Percentiles rank a stretch among this genome's conserved stretches.
Evolutionary conservation across 2,888 invertebrate species (phyloP).

Genomic region (Patella depressa): DNA sequence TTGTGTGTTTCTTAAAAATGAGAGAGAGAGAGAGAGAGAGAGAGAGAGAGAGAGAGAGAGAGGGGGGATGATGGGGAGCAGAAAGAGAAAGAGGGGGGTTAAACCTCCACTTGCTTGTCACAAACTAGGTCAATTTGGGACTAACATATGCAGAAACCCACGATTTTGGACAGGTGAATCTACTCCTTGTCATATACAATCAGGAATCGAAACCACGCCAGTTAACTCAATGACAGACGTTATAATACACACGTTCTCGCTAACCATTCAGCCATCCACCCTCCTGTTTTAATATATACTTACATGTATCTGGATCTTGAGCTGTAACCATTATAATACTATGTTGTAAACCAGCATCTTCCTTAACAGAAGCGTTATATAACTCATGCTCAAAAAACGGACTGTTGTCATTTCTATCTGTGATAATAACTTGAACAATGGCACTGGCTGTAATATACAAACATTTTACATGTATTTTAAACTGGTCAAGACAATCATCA

Average conservation of each 20-base stretch:
- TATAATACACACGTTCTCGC: too few species aligned
- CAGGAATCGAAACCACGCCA: too few species aligned
- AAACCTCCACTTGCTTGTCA: too few species aligned
- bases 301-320: constrained; percentile 91
- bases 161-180: too few species aligned
- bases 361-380: constrained; percentile 60
- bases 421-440: constrained; percentile 78
- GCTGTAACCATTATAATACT: constrained; percentile 93
- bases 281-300: background rate
- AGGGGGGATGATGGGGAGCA: too few species aligned
- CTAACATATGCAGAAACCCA: background rate
- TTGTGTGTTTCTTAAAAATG: too few species aligned
- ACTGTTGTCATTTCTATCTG: constrained; percentile 65
- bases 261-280: too few species aligned
- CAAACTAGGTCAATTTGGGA: too few species aligned
- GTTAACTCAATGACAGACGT: too few species aligned
- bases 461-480: constrained; percentile 14
- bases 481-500: too few species aligned
- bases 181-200: too few species aligned
- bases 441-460: constrained; percentile 81
- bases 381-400: constrained; percentile 60
- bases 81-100: background rate
- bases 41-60: too few species aligned
- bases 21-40: constrained; percentile 11
- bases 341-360: constrained; percentile 84